Conservation (phyloP, 2,113 vertebrate species). For the Acanthochromis polyacanthus region DNA sequence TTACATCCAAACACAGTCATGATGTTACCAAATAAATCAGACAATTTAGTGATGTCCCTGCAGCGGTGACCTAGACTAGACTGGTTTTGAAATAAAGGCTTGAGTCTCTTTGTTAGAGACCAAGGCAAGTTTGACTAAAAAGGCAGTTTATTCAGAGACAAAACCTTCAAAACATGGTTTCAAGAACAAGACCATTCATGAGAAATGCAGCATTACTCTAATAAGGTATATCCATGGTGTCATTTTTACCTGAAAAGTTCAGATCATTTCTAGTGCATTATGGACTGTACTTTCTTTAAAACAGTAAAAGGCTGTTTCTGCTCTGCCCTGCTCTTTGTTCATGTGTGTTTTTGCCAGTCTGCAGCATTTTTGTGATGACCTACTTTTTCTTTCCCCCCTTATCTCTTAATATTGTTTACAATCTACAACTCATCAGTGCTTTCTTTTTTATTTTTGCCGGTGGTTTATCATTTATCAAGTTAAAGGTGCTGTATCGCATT, state of each 20-base stretch:
- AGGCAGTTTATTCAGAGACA: no score
- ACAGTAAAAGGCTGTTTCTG: conserved; percentile 16
- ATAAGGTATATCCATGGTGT: neutral
- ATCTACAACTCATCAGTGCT: conserved; percentile 9
- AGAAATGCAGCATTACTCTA: no score
- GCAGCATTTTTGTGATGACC: conserved; percentile 28
- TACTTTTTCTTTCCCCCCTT: conserved; percentile 11
- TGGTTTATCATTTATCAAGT: conserved; percentile 37
- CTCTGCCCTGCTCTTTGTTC: conserved; percentile 10
- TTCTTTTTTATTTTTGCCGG: conserved; percentile 5
- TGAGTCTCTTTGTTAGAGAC: no score
- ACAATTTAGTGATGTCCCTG: no score
- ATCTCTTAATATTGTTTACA: conserved; percentile 34
- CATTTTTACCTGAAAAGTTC: neutral
- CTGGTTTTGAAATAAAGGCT: no score
- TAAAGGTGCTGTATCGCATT: conserved; percentile 11
- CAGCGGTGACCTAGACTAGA: no score
- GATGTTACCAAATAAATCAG: no score
- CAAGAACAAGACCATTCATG: no score
- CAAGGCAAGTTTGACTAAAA: no score
- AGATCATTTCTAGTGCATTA: neutral
- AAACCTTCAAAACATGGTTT: no score
- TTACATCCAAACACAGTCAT: no score
- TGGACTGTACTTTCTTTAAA: neutral
- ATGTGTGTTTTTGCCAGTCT: conserved; percentile 28